A percentile compares a stretch with the other conserved stretches of the same genome.
Conservation (phyloP, 2,113 vertebrate genomes). For the Campylorhamphus procurvoides region DNA sequence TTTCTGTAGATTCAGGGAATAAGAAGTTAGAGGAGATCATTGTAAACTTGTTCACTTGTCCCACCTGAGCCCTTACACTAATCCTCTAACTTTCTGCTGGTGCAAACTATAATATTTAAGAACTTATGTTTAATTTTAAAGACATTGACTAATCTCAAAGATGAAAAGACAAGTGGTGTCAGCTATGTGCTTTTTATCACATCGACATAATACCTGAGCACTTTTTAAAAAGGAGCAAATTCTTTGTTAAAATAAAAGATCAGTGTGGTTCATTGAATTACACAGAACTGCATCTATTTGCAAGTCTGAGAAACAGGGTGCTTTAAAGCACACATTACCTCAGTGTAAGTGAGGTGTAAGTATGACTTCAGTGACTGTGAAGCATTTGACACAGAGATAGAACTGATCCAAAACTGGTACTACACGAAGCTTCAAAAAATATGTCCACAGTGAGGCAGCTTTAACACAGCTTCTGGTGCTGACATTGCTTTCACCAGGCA, state of each 20-base stretch:
- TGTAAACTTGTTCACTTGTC: background rate
- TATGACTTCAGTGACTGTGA: background rate
- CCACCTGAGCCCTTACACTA: background rate
- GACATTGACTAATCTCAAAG: background rate
- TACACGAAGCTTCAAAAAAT: background rate
- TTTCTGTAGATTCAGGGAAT: background rate
- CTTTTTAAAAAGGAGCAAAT: background rate
- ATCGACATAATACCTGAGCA: fast-evolving
- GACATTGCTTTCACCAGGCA: background rate
- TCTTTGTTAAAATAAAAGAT: background rate
- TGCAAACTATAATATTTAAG: background rate
- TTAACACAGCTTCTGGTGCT: background rate
- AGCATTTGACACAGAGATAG: background rate
- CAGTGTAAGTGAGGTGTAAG: background rate
- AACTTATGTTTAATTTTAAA: background rate
- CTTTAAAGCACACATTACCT: background rate
- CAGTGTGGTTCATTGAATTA: background rate
- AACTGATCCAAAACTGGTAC: background rate
- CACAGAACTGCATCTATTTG: background rate
- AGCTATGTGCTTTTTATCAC: background rate
- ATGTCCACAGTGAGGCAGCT: background rate
- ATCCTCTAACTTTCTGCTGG: background rate
- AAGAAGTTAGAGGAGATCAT: background rate
- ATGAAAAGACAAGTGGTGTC: background rate
- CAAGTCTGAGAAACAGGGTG: background rate